Evolutionary conservation across 2,888 invertebrate genomes (phyloP).

Genomic region (Caenorhabditis zanzibari): DNA sequence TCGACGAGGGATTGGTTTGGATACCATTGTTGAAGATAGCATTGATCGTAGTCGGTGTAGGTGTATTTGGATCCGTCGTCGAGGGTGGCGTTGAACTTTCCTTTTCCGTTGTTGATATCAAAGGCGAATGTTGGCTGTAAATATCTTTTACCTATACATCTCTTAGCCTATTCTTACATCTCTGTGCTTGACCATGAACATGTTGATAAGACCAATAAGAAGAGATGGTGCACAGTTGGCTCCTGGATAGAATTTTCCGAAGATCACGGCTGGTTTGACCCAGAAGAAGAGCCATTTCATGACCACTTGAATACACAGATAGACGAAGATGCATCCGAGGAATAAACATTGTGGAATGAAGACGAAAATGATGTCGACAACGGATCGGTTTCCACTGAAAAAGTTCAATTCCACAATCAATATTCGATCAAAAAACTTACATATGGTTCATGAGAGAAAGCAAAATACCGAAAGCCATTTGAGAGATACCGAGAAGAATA

Average conservation of each 20-base stretch:
- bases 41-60: constrained; percentile 72
- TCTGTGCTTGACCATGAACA: constrained; percentile 90
- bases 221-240: constrained; percentile 94
- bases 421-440: constrained; percentile 64
- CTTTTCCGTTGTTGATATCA: constrained; percentile 38
- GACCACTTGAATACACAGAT: constrained; percentile 90
- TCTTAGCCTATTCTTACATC: constrained; percentile 30
- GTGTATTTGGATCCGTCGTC: constrained; percentile 46
- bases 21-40: constrained; percentile 80
- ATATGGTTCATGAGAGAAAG: constrained; percentile 80
- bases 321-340: constrained; percentile 93
- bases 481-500: constrained; percentile 81
- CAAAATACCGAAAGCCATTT: constrained; percentile 83
- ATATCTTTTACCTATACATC: not conserved
- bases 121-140: constrained; percentile 65
- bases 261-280: constrained; percentile 71
- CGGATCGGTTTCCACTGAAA: constrained; percentile 86
- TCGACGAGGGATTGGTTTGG: constrained; percentile 81
- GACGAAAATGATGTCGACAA: constrained; percentile 91
- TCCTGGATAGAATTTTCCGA: constrained; percentile 80
- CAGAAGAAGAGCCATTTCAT: constrained; percentile 82
- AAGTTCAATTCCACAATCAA: not conserved
- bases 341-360: constrained; percentile 97
- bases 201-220: constrained; percentile 88
- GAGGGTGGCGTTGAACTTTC: constrained; percentile 42